A percentile compares a stretch with the other conserved stretches of the same genome.
Evolutionary conservation across 1,140 invertebrate genomes (phyloP).

Genomic region (Steinernema feltiae): DNA sequence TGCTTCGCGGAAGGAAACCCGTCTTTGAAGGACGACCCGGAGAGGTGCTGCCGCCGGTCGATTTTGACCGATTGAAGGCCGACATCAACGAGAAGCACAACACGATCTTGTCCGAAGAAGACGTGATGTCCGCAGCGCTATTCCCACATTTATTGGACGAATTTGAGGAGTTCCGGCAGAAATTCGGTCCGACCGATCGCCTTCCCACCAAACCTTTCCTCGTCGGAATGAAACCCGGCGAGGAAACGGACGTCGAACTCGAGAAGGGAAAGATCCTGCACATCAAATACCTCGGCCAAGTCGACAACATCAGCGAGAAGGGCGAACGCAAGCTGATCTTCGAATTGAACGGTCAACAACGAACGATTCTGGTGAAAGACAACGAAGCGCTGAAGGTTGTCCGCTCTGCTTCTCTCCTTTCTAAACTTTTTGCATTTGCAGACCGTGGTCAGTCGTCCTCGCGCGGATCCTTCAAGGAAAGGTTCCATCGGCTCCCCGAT

Average conservation of each 20-base stretch:
- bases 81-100: conserved; percentile 73
- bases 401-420: not conserved
- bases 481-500: conserved; percentile 94
- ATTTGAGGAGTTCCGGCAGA: conserved; percentile 76
- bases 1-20: conserved; percentile 72
- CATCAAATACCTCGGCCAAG: conserved; percentile 85
- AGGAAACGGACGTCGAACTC: conserved; percentile 81
- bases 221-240: conserved; percentile 87
- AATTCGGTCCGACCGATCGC: conserved; percentile 89
- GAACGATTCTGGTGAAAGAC: conserved; percentile 67
- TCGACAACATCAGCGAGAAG: conserved; percentile 69
- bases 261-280: conserved; percentile 90
- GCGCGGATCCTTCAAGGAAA: conserved; percentile 77
- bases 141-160: conserved; percentile 93
- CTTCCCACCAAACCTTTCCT: conserved; percentile 88
- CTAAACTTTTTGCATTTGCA: not conserved
- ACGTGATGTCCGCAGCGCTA: conserved; percentile 89
- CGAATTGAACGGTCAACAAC: conserved; percentile 91
- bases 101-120: conserved; percentile 63
- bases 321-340: conserved; percentile 96
- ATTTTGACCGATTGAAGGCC: conserved; percentile 77
- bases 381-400: conserved; percentile 61
- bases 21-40: conserved; percentile 80
- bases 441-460: conserved; percentile 82
- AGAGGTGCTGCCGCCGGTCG: conserved; percentile 71